Conservation (phyloP, 2,888 invertebrate genomes). For the Cartodere bifasciata region DNA sequence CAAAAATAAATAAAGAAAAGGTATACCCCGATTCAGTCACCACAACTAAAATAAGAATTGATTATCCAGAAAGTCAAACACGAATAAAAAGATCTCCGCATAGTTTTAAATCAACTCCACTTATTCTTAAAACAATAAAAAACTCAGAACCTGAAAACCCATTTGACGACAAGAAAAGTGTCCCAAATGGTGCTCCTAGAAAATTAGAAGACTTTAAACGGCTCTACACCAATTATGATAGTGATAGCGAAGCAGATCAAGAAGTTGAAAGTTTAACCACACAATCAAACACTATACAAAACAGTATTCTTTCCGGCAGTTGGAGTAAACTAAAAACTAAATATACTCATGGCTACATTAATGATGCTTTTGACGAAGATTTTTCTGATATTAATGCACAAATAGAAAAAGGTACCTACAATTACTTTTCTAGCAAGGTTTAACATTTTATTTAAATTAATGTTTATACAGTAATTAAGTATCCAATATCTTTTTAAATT, state of each 20-base stretch:
- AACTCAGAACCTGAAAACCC: conserved; percentile 13
- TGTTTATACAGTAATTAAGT: too few species aligned
- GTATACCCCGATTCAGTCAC: conserved; percentile 27
- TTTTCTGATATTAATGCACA: conserved; percentile 24
- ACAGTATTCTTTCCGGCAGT: conserved; percentile 40
- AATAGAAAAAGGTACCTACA: conserved; percentile 33
- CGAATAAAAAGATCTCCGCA: too few species aligned
- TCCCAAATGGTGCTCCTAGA: conserved; percentile 20
- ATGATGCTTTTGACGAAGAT: too few species aligned
- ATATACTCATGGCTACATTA: conserved; percentile 15
- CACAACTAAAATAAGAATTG: conserved; percentile 37
- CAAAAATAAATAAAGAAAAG: conserved; percentile 30
- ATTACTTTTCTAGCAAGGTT: too few species aligned
- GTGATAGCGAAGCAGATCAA: conserved; percentile 45
- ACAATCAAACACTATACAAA: too few species aligned
- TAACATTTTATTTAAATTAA: too few species aligned
- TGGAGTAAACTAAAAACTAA: conserved; percentile 39
- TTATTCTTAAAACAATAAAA: conserved; percentile 33
- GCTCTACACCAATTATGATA: conserved; percentile 34
- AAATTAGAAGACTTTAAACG: conserved; percentile 33
- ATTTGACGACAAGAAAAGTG: too few species aligned
- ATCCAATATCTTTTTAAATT: too few species aligned
- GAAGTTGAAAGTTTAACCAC: conserved; percentile 47
- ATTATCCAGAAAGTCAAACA: conserved; percentile 28
- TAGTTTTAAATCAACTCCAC: conserved; percentile 35